These are phyloP conservation scores for Chloroclystis v-ata DNA, from an alignment of 2,888 invertebrate species.

Conservation along the genomic window DNA sequence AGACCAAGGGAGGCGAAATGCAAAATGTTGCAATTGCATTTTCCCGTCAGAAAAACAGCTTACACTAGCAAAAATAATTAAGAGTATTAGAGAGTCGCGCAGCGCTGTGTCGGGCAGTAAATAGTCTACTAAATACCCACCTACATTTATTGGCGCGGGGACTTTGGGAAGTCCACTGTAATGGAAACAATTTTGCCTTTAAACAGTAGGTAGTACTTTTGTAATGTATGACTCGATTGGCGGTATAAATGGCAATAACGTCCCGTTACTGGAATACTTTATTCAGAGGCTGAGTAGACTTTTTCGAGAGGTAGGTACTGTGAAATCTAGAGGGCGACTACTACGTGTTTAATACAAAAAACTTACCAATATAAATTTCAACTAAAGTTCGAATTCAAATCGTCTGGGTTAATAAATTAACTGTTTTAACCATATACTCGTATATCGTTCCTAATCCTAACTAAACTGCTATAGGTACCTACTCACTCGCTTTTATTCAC, in stretches of 20 bases:
- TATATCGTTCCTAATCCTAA: too few relatives aligned
- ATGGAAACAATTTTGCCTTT: constrained; percentile 71
- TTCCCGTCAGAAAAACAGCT: constrained; percentile 75
- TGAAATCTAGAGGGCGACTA: background rate
- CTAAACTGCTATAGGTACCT: too few relatives aligned
- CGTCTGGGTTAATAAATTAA: too few relatives aligned
- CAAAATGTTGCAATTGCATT: constrained; percentile 75
- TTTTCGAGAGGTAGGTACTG: background rate
- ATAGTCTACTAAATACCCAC: constrained; percentile 74
- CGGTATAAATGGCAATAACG: constrained; percentile 20
- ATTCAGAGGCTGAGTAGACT: constrained; percentile 6
- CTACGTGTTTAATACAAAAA: background rate
- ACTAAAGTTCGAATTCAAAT: too few relatives aligned
- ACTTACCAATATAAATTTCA: background rate
- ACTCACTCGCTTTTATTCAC: too few relatives aligned
- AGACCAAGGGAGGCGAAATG: constrained; percentile 53
- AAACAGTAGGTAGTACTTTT: constrained; percentile 48
- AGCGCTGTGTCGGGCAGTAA: constrained; percentile 70
- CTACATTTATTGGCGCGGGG: constrained; percentile 71
- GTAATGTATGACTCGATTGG: constrained; percentile 43
- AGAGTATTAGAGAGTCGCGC: constrained; percentile 73
- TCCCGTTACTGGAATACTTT: constrained; percentile 11
- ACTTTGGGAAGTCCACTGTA: constrained; percentile 59
- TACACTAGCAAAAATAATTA: constrained; percentile 77
- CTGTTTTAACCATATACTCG: too few relatives aligned